Percentiles rank a stretch among this genome's conserved stretches.
These are phyloP conservation scores for Chionodraco myersi DNA, from an alignment of 2,113 vertebrate species.

Conservation along the genomic window DNA sequence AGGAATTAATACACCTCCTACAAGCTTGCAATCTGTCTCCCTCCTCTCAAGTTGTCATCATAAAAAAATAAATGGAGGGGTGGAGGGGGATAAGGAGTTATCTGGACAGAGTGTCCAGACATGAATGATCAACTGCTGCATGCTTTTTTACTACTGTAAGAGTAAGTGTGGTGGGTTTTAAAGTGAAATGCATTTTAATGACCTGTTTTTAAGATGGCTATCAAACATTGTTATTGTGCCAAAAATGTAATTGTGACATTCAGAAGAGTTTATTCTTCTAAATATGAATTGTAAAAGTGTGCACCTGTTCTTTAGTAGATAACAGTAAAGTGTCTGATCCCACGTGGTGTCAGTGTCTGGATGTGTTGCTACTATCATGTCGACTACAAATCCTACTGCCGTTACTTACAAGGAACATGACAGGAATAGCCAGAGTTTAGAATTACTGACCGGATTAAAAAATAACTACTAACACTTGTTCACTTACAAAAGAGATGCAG, in stretches of 20 bases:
- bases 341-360: background rate
- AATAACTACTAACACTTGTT: background rate
- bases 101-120: conserved; percentile 46
- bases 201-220: conserved; percentile 12
- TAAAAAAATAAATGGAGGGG: conserved; percentile 69
- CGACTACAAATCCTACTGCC: conserved; percentile 1
- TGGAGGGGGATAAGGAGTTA: conserved; percentile 18
- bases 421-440: background rate
- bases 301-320: background rate
- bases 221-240: background rate
- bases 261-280: conserved; percentile 8
- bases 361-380: conserved; percentile 3
- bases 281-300: background rate
- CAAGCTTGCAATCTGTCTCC: conserved; percentile 60
- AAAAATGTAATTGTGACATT: conserved; percentile 15
- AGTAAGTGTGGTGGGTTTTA: conserved; percentile 7
- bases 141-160: conserved; percentile 3
- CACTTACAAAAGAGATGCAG: conserved; percentile 91
- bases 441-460: background rate
- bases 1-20: conserved; percentile 82
- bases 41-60: conserved; percentile 75
- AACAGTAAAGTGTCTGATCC: background rate
- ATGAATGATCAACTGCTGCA: conserved; percentile 8
- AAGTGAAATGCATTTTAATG: conserved; percentile 2
- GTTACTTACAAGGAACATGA: background rate